A percentile compares a stretch with the other conserved stretches of the same genome.
Conservation (phyloP, 2,797 vertebrate genomes). For the Netta rufina region DNA sequence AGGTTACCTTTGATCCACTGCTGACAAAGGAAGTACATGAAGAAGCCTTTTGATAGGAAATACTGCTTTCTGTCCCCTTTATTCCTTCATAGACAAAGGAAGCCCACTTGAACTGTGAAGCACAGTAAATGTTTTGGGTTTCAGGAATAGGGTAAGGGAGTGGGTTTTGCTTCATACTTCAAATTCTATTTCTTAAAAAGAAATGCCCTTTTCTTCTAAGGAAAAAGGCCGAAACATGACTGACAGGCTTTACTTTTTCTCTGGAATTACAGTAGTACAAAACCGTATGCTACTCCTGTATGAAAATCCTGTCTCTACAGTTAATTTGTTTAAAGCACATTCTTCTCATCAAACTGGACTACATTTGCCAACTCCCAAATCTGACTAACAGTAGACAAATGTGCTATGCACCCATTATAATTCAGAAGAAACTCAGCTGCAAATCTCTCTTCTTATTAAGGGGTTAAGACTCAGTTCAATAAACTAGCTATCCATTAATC, state of each 20-base stretch:
- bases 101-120: not conserved
- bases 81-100: conserved; percentile 23
- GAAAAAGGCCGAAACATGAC: not conserved
- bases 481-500: not conserved
- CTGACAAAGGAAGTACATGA: conserved; percentile 38
- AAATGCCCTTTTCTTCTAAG: not conserved
- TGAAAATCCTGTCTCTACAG: not conserved
- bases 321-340: not conserved
- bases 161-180: not conserved
- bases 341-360: not conserved
- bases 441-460: not conserved
- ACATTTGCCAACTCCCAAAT: not conserved
- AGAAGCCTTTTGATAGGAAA: conserved; percentile 49
- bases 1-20: conserved; percentile 52
- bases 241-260: not conserved
- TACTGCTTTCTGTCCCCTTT: not conserved
- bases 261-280: not conserved
- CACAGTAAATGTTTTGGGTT: not conserved
- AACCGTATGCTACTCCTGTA: not conserved
- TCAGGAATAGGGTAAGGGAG: not conserved
- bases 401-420: not conserved
- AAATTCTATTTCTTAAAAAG: not conserved
- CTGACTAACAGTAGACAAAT: not conserved
- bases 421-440: not conserved
- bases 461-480: not conserved